phyloP scores from a whole-genome alignment of 2,797 vertebrate species.

The Nannoperca australis region DNA sequence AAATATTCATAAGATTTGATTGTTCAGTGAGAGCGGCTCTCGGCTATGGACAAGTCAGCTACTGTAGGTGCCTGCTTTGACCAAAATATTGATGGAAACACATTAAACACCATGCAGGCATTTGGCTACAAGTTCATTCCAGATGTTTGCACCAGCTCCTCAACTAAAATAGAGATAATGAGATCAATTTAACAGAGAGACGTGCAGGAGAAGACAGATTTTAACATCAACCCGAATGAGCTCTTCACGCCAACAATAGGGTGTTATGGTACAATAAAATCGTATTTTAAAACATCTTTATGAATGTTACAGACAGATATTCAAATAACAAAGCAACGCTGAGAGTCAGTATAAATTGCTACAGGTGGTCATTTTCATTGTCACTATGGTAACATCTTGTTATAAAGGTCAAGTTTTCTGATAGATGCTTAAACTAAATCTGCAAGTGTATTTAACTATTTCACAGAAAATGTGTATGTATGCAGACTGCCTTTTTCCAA shows the following conservation, averaged over 20 bases:
- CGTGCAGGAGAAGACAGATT: not conserved
- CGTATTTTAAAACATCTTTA: not conserved
- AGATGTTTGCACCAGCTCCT: slow-evolving; percentile 1
- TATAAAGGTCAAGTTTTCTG: not conserved
- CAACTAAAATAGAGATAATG: not conserved
- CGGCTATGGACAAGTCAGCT: not conserved
- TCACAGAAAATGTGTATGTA: not conserved
- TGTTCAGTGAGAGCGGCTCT: not conserved
- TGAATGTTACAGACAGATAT: not conserved
- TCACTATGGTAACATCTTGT: no score
- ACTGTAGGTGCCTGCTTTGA: not conserved
- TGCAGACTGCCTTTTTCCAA: slow-evolving; percentile 16
- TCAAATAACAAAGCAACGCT: not conserved
- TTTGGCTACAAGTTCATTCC: not conserved
- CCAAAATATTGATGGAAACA: slow-evolving; percentile 33
- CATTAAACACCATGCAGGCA: not conserved
- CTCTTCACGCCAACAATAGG: not conserved
- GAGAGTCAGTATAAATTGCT: no score
- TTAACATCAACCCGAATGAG: not conserved
- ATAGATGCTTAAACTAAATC: not conserved
- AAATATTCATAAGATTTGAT: not conserved
- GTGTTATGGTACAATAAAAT: no score
- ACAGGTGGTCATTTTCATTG: no score
- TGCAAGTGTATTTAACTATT: not conserved
- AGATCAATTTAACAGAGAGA: not conserved